Conservation (phyloP, 2,797 vertebrate genomes). For the Limosa lapponica region DNA sequence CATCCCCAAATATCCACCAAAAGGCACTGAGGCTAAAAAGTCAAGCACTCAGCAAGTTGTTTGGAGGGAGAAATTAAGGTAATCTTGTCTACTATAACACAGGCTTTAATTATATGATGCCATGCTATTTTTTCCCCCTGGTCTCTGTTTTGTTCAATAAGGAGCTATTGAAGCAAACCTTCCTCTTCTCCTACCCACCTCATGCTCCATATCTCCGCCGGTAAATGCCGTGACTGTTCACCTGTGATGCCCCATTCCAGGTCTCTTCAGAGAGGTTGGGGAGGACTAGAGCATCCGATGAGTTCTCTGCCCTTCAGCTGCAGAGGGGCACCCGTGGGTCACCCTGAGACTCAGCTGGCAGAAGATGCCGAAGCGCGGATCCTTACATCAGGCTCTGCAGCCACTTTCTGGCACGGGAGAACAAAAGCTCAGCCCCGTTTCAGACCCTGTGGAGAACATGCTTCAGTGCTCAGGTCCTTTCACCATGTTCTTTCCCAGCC, state of each 20-base stretch:
- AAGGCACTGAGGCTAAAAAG: neutral
- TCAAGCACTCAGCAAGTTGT: neutral
- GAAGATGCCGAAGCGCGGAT: neutral
- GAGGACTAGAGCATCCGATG: neutral
- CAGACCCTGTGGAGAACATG: neutral
- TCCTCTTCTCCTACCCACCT: neutral
- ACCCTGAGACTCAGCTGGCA: neutral
- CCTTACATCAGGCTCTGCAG: neutral
- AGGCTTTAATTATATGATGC: neutral
- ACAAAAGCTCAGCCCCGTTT: neutral
- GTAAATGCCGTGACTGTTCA: neutral
- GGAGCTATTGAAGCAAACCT: neutral
- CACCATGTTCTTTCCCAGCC: neutral
- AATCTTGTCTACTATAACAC: neutral
- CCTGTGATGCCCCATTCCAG: neutral
- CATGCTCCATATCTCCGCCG: neutral
- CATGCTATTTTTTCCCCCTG: neutral
- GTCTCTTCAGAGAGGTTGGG: neutral
- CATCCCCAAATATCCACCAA: neutral
- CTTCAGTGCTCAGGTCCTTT: neutral
- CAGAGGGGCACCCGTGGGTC: neutral
- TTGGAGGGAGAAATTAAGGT: neutral
- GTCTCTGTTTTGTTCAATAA: neutral
- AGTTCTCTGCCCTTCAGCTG: neutral
- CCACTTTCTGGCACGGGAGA: neutral